Conservation (phyloP, 2,888 invertebrate genomes). For the Blomia tropicalis region DNA sequence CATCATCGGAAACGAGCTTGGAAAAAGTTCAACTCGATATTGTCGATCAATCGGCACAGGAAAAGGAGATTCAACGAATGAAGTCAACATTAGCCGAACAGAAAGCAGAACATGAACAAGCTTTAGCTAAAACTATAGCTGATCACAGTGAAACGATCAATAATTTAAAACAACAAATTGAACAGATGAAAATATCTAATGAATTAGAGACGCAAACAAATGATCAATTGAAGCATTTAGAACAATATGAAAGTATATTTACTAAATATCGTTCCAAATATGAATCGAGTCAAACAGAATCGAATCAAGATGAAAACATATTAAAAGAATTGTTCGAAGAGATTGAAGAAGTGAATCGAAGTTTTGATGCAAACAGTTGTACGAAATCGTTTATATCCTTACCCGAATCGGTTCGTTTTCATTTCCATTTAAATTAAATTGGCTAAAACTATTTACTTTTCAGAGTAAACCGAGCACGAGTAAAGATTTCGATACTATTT, state of each 20-base stretch:
- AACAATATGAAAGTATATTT: too few species aligned
- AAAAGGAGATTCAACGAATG: slow-evolving; percentile 16
- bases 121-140: neutral
- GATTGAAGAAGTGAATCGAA: neutral
- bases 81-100: slow-evolving; percentile 1
- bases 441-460: neutral
- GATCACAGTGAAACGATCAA: neutral
- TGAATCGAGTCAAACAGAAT: too few species aligned
- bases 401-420: too few species aligned
- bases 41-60: slow-evolving; percentile 19
- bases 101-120: slow-evolving; percentile 10
- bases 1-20: slow-evolving; percentile 58
- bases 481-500: neutral
- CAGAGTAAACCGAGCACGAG: neutral
- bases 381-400: neutral
- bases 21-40: slow-evolving; percentile 49
- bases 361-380: neutral
- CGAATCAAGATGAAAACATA: neutral
- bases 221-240: too few species aligned
- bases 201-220: too few species aligned
- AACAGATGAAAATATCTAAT: neutral
- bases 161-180: neutral
- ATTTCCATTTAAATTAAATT: too few species aligned
- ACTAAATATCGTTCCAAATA: too few species aligned
- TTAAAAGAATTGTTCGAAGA: neutral